phyloP scores from a whole-genome alignment of 2,888 invertebrate genomes.

The Platypus cylindrus region DNA sequence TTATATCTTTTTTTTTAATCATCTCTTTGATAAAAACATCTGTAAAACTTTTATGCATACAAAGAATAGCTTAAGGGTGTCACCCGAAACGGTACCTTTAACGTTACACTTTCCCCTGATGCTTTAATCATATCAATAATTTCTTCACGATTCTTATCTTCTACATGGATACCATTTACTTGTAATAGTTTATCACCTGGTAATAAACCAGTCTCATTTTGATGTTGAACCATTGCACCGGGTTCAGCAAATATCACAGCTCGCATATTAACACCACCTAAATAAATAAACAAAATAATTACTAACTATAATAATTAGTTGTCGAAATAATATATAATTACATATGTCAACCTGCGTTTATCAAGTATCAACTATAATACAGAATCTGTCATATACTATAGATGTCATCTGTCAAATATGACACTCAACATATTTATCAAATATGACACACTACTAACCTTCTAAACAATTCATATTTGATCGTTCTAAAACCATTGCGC shows the following conservation, averaged over 20 bases:
- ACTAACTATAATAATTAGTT: not conserved
- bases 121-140: slow-evolving; percentile 88
- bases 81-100: too few species aligned
- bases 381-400: too few species aligned
- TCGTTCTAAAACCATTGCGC: slow-evolving; percentile 73
- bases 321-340: not conserved
- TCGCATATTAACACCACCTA: slow-evolving; percentile 40
- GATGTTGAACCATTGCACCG: slow-evolving; percentile 54
- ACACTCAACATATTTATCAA: not conserved
- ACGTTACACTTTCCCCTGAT: slow-evolving; percentile 66
- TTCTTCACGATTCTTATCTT: slow-evolving; percentile 75
- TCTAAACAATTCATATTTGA: slow-evolving; percentile 17
- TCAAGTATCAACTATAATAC: not conserved
- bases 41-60: too few species aligned
- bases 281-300: slow-evolving; percentile 1
- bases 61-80: too few species aligned
- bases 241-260: slow-evolving; percentile 87
- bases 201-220: slow-evolving; percentile 70
- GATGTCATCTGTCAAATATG: not conserved
- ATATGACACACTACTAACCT: slow-evolving; percentile 6
- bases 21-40: too few species aligned
- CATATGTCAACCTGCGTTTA: not conserved
- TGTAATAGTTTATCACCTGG: slow-evolving; percentile 91
- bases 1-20: too few species aligned
- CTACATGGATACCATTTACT: slow-evolving; percentile 78